Evolutionary conservation across 2,113 vertebrate species (phyloP).

Genomic region (Electrona antarctica): DNA sequence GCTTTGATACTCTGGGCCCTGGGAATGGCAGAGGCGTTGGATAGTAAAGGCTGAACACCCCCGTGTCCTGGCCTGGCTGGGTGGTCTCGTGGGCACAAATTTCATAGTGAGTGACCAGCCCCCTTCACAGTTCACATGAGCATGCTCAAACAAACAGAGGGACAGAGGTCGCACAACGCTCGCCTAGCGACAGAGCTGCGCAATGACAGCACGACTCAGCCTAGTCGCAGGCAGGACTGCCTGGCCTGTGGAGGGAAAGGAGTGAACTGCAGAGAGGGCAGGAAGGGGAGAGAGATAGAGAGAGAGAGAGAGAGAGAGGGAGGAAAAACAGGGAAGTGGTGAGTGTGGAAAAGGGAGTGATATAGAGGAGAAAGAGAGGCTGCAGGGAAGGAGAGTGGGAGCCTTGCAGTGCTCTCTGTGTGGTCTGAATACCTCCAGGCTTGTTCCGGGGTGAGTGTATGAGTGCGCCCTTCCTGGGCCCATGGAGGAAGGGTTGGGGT

Average conservation of each 20-base stretch:
- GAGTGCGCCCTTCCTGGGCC: slow-evolving; percentile 68
- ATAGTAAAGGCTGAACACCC: slow-evolving; percentile 53
- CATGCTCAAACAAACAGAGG: slow-evolving; percentile 71
- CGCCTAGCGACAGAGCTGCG: slow-evolving; percentile 28
- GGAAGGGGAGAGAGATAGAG: background rate
- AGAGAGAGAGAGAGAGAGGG: background rate
- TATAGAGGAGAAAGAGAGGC: slow-evolving; percentile 33
- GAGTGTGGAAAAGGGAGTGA: background rate
- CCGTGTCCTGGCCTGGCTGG: slow-evolving; percentile 56
- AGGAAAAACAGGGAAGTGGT: background rate
- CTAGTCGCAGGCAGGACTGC: slow-evolving; percentile 5
- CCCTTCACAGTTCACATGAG: slow-evolving; percentile 69
- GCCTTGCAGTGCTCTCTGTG: slow-evolving; percentile 65
- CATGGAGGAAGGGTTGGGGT: slow-evolving; percentile 40
- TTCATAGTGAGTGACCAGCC: slow-evolving; percentile 66
- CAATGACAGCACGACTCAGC: slow-evolving; percentile 18
- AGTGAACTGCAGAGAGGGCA: background rate
- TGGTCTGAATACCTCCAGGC: slow-evolving; percentile 80
- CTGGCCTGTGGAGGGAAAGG: background rate
- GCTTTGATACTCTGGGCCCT: slow-evolving; percentile 33
- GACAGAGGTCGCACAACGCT: slow-evolving; percentile 6
- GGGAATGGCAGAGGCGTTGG: slow-evolving; percentile 70
- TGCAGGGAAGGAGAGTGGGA: slow-evolving; percentile 48
- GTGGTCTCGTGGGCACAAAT: slow-evolving; percentile 76
- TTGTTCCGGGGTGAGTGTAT: slow-evolving; percentile 70